phyloP scores from a whole-genome alignment of 2,797 vertebrate genomes.

The Pitangus sulphuratus region DNA sequence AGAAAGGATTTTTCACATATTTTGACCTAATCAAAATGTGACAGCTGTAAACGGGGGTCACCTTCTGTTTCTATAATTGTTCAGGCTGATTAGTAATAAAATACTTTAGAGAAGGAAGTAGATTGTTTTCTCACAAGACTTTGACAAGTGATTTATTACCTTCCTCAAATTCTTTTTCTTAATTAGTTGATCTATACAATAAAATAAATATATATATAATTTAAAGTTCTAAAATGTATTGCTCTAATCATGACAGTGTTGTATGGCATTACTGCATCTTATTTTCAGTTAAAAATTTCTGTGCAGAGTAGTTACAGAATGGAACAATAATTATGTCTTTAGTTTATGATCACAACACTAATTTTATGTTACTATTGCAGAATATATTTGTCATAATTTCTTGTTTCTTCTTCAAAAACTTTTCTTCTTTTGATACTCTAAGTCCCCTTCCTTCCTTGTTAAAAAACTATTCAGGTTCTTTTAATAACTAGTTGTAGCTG shows the following conservation, averaged over 20 bases:
- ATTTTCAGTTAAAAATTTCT: not conserved
- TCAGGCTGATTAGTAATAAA: not conserved
- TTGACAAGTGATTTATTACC: slow-evolving; percentile 18
- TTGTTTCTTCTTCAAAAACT: not conserved
- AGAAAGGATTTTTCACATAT: not conserved
- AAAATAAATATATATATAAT: not conserved
- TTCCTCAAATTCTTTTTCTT: not conserved
- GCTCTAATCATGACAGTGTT: not conserved
- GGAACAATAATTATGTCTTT: not conserved
- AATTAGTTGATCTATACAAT: not conserved
- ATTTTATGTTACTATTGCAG: not conserved
- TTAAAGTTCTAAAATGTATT: not conserved
- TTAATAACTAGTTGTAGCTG: not conserved
- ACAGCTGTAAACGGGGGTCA: not conserved
- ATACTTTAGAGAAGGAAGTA: not conserved
- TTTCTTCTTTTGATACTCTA: not conserved
- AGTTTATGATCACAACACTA: not conserved
- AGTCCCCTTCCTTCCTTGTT: not conserved
- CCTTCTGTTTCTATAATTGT: not conserved
- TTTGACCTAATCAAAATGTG: not conserved
- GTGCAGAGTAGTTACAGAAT: not conserved
- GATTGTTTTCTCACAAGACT: not conserved
- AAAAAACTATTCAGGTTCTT: accelerated
- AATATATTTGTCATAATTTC: not conserved
- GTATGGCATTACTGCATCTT: not conserved